phyloP scores from a whole-genome alignment of 2,113 vertebrate genomes.

The Dromiciops gliroides region DNA sequence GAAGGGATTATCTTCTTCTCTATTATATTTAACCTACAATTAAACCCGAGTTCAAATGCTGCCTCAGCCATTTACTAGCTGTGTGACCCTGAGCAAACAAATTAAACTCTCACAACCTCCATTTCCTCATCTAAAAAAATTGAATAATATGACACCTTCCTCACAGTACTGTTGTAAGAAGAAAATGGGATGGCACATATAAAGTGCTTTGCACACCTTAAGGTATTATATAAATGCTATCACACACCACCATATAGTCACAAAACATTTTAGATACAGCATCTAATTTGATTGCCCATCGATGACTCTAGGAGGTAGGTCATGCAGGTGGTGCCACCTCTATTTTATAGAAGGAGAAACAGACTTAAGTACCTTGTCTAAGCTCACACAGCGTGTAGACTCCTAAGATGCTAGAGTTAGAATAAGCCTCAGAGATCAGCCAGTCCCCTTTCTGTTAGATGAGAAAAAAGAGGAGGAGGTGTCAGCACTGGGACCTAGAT shows the following conservation, averaged over 20 bases:
- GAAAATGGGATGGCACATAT: background rate
- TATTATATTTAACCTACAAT: background rate
- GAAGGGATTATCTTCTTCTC: background rate
- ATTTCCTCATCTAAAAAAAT: background rate
- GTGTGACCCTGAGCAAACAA: background rate
- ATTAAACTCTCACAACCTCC: too few relatives aligned
- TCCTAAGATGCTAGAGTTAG: too few relatives aligned
- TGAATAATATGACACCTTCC: background rate
- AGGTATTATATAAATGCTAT: background rate
- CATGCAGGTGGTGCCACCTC: too few relatives aligned
- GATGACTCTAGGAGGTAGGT: background rate
- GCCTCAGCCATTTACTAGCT: too few relatives aligned
- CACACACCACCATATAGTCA: background rate
- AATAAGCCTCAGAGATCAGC: too few relatives aligned
- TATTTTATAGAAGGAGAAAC: too few relatives aligned
- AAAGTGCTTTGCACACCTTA: background rate
- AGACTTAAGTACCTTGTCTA: too few relatives aligned
- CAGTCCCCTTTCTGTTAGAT: too few relatives aligned
- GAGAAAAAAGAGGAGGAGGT: too few relatives aligned
- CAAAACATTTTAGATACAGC: background rate
- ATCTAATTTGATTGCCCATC: background rate
- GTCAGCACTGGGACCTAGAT: too few relatives aligned
- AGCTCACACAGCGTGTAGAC: too few relatives aligned
- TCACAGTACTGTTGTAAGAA: background rate
- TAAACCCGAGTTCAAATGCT: background rate